Conservation (phyloP, 2,888 invertebrate species). For the Tenodera sinensis region DNA sequence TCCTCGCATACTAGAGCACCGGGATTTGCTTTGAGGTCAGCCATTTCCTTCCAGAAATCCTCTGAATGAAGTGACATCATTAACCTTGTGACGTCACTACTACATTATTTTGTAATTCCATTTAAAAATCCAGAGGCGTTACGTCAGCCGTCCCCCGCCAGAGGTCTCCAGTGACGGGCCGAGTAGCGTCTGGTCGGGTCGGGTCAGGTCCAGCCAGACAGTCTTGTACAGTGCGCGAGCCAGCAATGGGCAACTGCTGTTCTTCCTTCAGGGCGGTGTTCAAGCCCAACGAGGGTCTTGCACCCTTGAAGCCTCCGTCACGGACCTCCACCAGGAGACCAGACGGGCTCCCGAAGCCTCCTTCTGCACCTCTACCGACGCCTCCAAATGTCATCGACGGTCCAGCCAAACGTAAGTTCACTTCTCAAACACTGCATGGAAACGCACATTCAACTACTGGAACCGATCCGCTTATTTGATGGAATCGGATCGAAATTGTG, state of each 20-base stretch:
- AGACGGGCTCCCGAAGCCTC: constrained; percentile 42
- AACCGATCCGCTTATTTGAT: too few species aligned
- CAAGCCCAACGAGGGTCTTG: constrained; percentile 35
- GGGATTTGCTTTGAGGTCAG: background rate
- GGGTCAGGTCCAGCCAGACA: background rate
- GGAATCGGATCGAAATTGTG: too few species aligned
- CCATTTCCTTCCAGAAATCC: background rate
- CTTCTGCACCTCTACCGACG: constrained; percentile 37
- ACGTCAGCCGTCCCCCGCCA: background rate
- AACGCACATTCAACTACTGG: too few species aligned
- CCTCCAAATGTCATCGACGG: constrained; percentile 35
- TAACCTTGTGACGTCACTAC: background rate
- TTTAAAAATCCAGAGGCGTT: background rate
- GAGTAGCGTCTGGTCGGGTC: too few species aligned
- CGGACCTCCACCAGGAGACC: constrained; percentile 36
- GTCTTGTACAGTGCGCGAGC: background rate
- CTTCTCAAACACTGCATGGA: too few species aligned
- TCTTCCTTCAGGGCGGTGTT: constrained; percentile 41
- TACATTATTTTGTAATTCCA: background rate
- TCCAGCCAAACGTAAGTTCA: background rate
- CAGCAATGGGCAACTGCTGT: constrained; percentile 43
- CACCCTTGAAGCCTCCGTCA: constrained; percentile 36
- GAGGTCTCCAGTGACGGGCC: constrained; percentile 14
- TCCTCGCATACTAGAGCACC: background rate
- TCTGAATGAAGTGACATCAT: background rate